Conservation (phyloP, 2,888 invertebrate species). For the Brachyptera risi region DNA sequence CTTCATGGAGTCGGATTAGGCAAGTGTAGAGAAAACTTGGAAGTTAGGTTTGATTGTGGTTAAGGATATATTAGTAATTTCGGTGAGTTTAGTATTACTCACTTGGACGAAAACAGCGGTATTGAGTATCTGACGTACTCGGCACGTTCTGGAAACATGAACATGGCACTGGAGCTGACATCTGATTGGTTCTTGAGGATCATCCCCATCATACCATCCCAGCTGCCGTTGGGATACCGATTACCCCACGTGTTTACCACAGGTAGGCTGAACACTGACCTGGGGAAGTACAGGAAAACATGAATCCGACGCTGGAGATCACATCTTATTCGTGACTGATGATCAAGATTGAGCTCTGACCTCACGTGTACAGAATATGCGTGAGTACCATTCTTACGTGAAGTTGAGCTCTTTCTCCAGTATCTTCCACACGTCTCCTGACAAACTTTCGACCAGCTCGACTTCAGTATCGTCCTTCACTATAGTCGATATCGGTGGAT, state of each 20-base stretch:
- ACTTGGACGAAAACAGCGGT: neutral
- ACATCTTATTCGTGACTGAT: too few relatives aligned
- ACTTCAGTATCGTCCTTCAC: neutral
- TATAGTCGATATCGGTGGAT: neutral
- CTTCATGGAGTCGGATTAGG: too few relatives aligned
- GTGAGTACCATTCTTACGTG: slow-evolving; percentile 1
- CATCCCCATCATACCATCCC: neutral
- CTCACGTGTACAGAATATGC: too few relatives aligned
- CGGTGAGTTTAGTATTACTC: too few relatives aligned
- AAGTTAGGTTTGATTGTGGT: too few relatives aligned
- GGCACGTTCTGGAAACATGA: neutral
- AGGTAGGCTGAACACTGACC: neutral
- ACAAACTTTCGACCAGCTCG: neutral
- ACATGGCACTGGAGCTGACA: neutral
- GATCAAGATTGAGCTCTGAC: too few relatives aligned
- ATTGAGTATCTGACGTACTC: neutral
- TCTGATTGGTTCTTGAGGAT: neutral
- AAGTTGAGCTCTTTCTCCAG: neutral
- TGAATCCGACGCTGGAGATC: neutral
- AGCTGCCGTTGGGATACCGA: neutral
- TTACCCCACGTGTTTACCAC: neutral
- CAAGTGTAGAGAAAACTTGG: too few relatives aligned
- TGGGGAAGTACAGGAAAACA: neutral
- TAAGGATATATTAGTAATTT: too few relatives aligned
- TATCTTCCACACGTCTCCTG: neutral